These are phyloP conservation scores for Dendropsophus ebraccatus DNA, from an alignment of 2,113 vertebrate species.

Conservation along the genomic window DNA sequence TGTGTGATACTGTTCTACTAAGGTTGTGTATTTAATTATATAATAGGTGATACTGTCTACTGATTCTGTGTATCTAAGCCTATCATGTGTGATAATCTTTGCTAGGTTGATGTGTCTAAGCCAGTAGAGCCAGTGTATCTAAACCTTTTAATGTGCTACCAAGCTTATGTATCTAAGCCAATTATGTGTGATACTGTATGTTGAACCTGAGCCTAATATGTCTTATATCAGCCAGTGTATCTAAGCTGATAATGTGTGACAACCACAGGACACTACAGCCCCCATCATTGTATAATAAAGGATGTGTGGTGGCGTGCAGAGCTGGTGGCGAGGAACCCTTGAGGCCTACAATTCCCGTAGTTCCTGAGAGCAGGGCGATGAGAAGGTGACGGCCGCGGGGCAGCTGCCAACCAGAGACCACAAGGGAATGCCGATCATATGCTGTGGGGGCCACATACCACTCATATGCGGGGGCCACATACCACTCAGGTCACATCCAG, in stretches of 20 bases:
- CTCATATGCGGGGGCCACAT: not conserved
- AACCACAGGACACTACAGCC: not conserved
- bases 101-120: too few species aligned
- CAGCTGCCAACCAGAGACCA: conserved; percentile 23
- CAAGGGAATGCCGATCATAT: too few species aligned
- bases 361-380: conserved; percentile 6
- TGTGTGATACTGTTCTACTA: not conserved
- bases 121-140: not conserved
- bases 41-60: not conserved
- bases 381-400: conserved; percentile 1
- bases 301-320: too few species aligned
- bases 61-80: not conserved
- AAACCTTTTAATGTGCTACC: not conserved
- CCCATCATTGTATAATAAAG: too few species aligned
- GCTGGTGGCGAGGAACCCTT: too few species aligned
- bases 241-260: too few species aligned
- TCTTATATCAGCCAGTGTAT: too few species aligned
- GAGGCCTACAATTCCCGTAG: not conserved
- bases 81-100: too few species aligned
- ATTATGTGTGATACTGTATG: too few species aligned
- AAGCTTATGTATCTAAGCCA: not conserved
- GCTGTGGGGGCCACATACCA: not conserved
- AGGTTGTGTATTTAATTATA: too few species aligned
- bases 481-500: conserved; percentile 7
- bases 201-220: too few species aligned